A percentile compares a stretch with the other conserved stretches of the same genome.
Conservation (phyloP, 2,113 vertebrate species). For the Plotosus lineatus region DNA sequence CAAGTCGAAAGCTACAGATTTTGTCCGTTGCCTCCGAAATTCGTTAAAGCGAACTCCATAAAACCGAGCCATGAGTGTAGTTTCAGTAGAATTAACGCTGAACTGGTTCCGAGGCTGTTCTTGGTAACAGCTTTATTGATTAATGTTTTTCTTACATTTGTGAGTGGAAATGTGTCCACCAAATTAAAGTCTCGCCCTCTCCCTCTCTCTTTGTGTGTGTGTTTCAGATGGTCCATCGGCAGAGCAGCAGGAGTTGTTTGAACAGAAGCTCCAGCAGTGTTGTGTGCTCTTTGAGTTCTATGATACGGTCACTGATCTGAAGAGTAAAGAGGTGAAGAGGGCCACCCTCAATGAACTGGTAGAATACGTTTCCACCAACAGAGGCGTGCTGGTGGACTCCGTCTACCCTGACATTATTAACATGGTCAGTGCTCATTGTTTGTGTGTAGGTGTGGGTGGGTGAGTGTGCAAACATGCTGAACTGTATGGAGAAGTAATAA, state of each 20-base stretch:
- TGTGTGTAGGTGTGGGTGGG: background rate
- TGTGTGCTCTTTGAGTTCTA: slow-evolving; percentile 95
- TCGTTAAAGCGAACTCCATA: too few species aligned
- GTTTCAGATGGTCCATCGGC: slow-evolving; percentile 86
- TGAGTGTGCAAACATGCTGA: too few species aligned
- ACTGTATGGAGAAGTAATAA: too few species aligned
- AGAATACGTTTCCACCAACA: slow-evolving; percentile 95
- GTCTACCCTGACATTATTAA: slow-evolving; percentile 93
- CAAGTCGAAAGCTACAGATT: too few species aligned
- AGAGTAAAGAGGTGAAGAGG: slow-evolving; percentile 98
- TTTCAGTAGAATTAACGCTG: background rate
- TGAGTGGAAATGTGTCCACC: background rate
- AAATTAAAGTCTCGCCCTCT: too few species aligned
- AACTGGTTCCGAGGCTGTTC: background rate
- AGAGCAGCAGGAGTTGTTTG: slow-evolving; percentile 94
- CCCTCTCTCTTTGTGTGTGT: slow-evolving; percentile 20
- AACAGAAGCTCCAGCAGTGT: slow-evolving; percentile 95
- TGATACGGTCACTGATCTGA: slow-evolving; percentile 93
- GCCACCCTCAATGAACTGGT: slow-evolving; percentile 94
- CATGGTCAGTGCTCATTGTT: slow-evolving; percentile 81
- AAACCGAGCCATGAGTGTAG: too few species aligned
- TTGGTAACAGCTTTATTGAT: background rate
- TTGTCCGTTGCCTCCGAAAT: too few species aligned
- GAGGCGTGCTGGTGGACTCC: slow-evolving; percentile 92
- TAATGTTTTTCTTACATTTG: background rate